A percentile compares a stretch with the other conserved stretches of the same genome.
Evolutionary conservation across 2,888 invertebrate species (phyloP).

Genomic region (Hanleya hanleyi): DNA sequence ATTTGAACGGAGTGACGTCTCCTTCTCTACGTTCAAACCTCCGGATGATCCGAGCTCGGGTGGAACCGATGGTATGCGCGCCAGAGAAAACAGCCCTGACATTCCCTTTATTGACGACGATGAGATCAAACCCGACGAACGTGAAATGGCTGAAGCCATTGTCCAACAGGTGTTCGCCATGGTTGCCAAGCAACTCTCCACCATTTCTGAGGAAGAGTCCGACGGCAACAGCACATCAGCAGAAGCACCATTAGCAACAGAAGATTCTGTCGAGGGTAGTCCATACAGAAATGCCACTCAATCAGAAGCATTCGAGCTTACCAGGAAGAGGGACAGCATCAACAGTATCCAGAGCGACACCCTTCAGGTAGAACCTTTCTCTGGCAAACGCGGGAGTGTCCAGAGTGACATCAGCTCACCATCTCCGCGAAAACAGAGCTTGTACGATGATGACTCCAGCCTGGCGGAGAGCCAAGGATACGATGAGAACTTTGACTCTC

Average conservation of each 20-base stretch:
- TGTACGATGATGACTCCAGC: conserved; percentile 20
- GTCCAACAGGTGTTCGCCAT: conserved; percentile 5
- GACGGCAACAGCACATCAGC: not conserved
- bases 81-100: not conserved
- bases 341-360: not conserved
- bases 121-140: not conserved
- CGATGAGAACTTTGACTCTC: conserved; percentile 13
- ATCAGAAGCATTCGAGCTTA: too few relatives aligned
- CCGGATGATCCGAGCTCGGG: conserved; percentile 33
- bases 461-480: conserved; percentile 13
- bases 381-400: not conserved
- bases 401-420: conserved; percentile 11
- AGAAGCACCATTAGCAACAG: not conserved
- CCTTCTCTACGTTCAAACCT: conserved; percentile 53
- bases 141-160: conserved; percentile 6
- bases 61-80: not conserved
- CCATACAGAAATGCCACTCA: not conserved
- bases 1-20: conserved; percentile 29
- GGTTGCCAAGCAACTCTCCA: conserved; percentile 6
- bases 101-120: conserved; percentile 4
- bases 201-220: not conserved
- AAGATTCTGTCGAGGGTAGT: not conserved
- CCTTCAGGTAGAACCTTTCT: not conserved
- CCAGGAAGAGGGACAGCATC: not conserved
- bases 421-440: not conserved